phyloP scores from a whole-genome alignment of 1,140 invertebrate genomes.

The Mizuhopecten yessoensis region DNA sequence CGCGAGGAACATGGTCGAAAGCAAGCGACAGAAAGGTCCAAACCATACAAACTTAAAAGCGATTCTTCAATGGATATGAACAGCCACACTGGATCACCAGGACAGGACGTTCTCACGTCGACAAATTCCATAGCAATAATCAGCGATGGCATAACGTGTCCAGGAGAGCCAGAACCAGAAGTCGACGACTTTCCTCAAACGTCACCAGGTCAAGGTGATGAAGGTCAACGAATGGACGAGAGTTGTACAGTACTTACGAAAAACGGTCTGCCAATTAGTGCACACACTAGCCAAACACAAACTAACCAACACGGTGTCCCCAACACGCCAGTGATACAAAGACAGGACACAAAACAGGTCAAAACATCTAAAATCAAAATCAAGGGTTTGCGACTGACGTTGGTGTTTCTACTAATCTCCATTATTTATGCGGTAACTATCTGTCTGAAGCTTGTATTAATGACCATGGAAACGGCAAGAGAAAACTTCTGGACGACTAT shows the following conservation, averaged over 20 bases:
- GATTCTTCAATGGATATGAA: too few relatives aligned
- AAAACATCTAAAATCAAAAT: neutral
- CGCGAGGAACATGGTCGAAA: neutral
- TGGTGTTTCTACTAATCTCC: neutral
- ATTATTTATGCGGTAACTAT: neutral
- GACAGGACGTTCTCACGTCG: too few relatives aligned
- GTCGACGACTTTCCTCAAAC: neutral
- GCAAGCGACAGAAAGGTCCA: neutral
- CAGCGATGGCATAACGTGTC: neutral
- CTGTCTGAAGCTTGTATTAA: conserved; percentile 1
- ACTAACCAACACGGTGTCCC: neutral
- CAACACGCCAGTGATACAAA: neutral
- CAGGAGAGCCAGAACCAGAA: neutral
- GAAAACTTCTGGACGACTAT: neutral
- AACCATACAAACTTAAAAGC: neutral
- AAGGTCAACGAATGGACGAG: neutral
- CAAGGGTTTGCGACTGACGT: neutral
- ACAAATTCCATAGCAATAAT: neutral
- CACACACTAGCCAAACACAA: too few relatives aligned
- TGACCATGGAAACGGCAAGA: neutral
- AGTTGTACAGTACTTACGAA: neutral
- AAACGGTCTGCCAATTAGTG: neutral
- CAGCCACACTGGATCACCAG: neutral
- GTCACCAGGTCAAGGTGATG: neutral
- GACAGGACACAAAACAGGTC: neutral